Evolutionary conservation across 2,797 vertebrate genomes (phyloP).

Genomic region (Pseudochirops cupreus): DNA sequence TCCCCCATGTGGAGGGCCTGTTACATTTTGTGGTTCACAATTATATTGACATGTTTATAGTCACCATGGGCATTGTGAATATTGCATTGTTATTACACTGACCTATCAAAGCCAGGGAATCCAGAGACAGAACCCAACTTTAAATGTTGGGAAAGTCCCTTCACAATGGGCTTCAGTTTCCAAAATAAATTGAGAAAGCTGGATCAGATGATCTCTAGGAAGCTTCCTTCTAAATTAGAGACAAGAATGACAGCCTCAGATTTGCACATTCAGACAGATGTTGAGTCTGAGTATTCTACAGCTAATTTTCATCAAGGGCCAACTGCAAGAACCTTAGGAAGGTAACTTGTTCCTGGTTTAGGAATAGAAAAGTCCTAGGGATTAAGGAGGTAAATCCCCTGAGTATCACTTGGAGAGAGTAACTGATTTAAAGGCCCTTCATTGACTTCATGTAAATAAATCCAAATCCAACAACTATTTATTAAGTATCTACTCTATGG

Average conservation of each 20-base stretch:
- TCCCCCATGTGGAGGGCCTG: too few relatives aligned
- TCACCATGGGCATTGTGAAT: too few relatives aligned
- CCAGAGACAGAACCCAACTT: background rate
- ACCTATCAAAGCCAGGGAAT: background rate
- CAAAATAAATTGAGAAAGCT: background rate
- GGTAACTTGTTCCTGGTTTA: background rate
- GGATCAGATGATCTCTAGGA: background rate
- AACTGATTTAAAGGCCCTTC: background rate
- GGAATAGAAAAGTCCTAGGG: background rate
- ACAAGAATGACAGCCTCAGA: background rate
- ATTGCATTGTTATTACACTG: too few relatives aligned
- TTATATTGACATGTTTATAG: too few relatives aligned
- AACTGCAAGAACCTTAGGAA: background rate
- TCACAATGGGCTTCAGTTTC: background rate
- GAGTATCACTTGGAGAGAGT: background rate
- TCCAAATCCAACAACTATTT: background rate
- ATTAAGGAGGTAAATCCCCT: background rate
- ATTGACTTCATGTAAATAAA: background rate
- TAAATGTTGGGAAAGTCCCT: background rate
- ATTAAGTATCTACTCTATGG: background rate
- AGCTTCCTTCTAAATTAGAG: background rate
- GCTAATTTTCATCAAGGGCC: background rate
- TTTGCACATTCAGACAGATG: background rate
- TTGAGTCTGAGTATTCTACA: background rate
- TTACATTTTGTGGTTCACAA: too few relatives aligned